A percentile compares a stretch with the other conserved stretches of the same genome.
These are phyloP conservation scores for Venustoraphidia nigricollis DNA, from an alignment of 2,888 invertebrate genomes.

Conservation along the genomic window DNA sequence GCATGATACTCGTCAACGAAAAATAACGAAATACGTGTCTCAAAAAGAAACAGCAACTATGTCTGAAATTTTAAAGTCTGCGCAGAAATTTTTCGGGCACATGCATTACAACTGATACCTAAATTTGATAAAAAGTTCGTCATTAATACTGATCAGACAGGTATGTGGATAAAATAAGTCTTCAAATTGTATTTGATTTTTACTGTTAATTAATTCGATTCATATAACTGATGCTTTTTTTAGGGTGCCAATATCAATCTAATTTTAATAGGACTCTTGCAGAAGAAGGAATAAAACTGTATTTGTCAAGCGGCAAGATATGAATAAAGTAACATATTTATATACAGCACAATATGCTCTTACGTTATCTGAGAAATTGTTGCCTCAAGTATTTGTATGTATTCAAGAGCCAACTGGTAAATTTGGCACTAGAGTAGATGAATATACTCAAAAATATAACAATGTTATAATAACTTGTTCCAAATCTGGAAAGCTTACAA, in stretches of 20 bases:
- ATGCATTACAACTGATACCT: too few relatives aligned
- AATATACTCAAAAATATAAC: constrained; percentile 7
- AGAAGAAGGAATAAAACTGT: constrained; percentile 8
- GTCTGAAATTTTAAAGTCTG: too few relatives aligned
- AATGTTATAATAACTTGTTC: constrained; percentile 11
- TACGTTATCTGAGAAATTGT: constrained; percentile 9
- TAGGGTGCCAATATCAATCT: not conserved
- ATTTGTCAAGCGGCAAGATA: constrained; percentile 7
- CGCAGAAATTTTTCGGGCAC: too few relatives aligned
- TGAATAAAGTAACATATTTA: constrained; percentile 11
- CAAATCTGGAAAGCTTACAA: constrained; percentile 13
- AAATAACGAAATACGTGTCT: too few relatives aligned
- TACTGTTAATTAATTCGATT: not conserved
- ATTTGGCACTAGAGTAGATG: constrained; percentile 10
- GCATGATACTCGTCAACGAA: constrained; percentile 8
- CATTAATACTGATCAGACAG: too few relatives aligned
- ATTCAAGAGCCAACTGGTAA: constrained; percentile 10
- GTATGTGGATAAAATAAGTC: too few relatives aligned
- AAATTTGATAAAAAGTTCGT: too few relatives aligned
- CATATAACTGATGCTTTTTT: not conserved
- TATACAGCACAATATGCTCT: constrained; percentile 13
- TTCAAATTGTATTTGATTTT: not conserved
- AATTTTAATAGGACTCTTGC: constrained; percentile 1
- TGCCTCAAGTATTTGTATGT: constrained; percentile 12
- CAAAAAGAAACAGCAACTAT: too few relatives aligned